A percentile compares a stretch with the other conserved stretches of the same genome.
Evolutionary conservation across 2,888 invertebrate genomes (phyloP).

Genomic region (Drosophila macrothrix): DNA sequence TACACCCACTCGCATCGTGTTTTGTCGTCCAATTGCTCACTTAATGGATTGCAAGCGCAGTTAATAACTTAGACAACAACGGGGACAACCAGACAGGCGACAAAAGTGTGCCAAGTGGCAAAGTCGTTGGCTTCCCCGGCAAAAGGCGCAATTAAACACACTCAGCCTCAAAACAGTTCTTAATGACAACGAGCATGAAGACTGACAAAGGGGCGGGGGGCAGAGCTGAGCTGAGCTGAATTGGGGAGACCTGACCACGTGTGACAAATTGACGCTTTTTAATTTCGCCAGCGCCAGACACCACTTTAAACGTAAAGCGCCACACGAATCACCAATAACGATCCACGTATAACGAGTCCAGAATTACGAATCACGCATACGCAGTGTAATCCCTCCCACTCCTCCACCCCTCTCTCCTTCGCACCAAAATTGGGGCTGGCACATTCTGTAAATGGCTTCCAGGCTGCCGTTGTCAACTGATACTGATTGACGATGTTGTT

Average conservation of each 20-base stretch:
- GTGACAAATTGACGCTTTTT: constrained; percentile 84
- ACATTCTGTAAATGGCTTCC: constrained; percentile 57
- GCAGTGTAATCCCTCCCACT: constrained; percentile 11
- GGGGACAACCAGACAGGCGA: constrained; percentile 22
- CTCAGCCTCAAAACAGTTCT: constrained; percentile 60
- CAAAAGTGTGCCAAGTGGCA: constrained; percentile 66
- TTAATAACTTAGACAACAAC: constrained; percentile 66
- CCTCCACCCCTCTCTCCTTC: background rate
- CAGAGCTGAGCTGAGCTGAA: too few relatives aligned
- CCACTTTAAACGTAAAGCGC: constrained; percentile 57
- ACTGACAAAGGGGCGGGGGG: background rate
- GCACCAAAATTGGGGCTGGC: constrained; percentile 22
- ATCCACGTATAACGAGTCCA: constrained; percentile 35
- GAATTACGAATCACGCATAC: constrained; percentile 49
- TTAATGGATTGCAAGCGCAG: constrained; percentile 77
- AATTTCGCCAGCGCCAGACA: constrained; percentile 67
- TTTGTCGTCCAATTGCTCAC: constrained; percentile 66
- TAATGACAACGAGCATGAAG: constrained; percentile 49
- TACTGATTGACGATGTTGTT: constrained; percentile 75
- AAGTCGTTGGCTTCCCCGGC: constrained; percentile 7
- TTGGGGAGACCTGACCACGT: constrained; percentile 57
- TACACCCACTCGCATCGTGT: constrained; percentile 63
- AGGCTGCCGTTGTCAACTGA: constrained; percentile 63
- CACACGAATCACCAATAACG: constrained; percentile 45
- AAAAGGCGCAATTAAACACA: constrained; percentile 66